These are phyloP conservation scores for Lineus longissimus DNA, from an alignment of 1,140 invertebrate species.

Conservation along the genomic window DNA sequence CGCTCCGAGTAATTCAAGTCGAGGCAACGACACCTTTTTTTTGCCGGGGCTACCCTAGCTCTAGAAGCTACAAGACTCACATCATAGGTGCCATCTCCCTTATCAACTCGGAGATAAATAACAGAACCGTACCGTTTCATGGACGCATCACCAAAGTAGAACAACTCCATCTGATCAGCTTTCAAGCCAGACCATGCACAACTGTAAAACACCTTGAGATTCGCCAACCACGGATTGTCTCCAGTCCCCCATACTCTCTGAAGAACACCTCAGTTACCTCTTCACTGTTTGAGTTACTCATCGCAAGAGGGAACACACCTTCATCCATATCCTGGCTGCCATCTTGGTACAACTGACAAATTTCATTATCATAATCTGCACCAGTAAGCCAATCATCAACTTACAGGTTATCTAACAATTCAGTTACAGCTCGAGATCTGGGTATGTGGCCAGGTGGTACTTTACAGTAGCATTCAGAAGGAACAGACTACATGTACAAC, in stretches of 20 bases:
- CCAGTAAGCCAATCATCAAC: slow-evolving; percentile 54
- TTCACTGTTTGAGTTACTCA: neutral
- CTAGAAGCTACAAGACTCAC: no score
- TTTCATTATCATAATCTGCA: slow-evolving; percentile 34
- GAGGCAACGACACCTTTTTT: no score
- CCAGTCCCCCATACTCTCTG: neutral
- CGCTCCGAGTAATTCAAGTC: no score
- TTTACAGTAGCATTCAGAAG: slow-evolving; percentile 12
- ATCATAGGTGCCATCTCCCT: no score
- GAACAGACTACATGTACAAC: slow-evolving; percentile 10
- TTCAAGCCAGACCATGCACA: neutral
- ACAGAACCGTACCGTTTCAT: no score
- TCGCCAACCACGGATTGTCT: neutral
- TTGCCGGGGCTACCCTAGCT: no score
- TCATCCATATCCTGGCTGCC: neutral
- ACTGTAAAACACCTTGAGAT: slow-evolving; percentile 1
- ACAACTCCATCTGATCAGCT: neutral
- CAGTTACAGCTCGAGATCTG: slow-evolving; percentile 21
- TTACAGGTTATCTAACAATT: slow-evolving; percentile 48
- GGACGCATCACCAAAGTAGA: no score
- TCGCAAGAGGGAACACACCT: neutral
- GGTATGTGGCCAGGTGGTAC: slow-evolving; percentile 34
- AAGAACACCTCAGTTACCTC: neutral
- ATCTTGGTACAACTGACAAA: slow-evolving; percentile 23
- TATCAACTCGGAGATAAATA: no score